A percentile compares a stretch with the other conserved stretches of the same genome.
phyloP scores from a whole-genome alignment of 2,113 vertebrate species.

The Phylloscopus whistleri region DNA sequence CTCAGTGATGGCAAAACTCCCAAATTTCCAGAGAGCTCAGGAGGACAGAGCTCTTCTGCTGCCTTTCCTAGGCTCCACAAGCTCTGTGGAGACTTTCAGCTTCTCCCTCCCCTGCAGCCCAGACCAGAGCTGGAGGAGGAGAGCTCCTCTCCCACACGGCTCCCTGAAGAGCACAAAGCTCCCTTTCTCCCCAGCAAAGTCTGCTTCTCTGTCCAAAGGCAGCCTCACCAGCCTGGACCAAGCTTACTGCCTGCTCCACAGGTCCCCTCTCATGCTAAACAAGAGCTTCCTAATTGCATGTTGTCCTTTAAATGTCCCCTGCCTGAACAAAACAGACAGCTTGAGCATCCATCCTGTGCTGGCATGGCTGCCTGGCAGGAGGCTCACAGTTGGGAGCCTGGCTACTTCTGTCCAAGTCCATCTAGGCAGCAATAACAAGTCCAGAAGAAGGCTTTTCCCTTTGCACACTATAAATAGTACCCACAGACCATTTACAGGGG shows the following conservation, averaged over 20 bases:
- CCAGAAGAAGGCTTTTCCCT: not conserved
- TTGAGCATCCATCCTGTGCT: not conserved
- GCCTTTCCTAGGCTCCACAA: not conserved
- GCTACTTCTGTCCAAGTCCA: not conserved
- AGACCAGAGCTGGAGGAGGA: not conserved
- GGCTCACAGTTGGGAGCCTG: conserved; percentile 21
- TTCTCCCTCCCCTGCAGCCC: not conserved
- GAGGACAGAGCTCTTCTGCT: not conserved
- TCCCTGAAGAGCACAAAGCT: not conserved
- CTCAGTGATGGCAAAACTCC: not conserved
- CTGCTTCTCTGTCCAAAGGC: not conserved
- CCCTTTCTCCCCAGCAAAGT: not conserved
- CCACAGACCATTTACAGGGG: not conserved
- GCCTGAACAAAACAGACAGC: conserved; percentile 38
- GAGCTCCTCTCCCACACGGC: not conserved
- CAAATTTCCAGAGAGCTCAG: not conserved
- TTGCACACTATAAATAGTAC: not conserved
- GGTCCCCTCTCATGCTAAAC: conserved; percentile 8
- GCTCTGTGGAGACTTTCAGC: not conserved
- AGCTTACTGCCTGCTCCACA: not conserved
- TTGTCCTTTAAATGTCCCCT: conserved; percentile 35
- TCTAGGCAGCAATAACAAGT: not conserved
- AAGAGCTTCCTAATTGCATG: conserved; percentile 15
- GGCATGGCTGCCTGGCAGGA: conserved; percentile 37
- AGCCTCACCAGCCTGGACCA: not conserved